Evolutionary conservation across 2,797 vertebrate genomes (phyloP), one percentile per base, ranked within the genome.

Genomic region (Leontocebus nigricollis): DNA sequence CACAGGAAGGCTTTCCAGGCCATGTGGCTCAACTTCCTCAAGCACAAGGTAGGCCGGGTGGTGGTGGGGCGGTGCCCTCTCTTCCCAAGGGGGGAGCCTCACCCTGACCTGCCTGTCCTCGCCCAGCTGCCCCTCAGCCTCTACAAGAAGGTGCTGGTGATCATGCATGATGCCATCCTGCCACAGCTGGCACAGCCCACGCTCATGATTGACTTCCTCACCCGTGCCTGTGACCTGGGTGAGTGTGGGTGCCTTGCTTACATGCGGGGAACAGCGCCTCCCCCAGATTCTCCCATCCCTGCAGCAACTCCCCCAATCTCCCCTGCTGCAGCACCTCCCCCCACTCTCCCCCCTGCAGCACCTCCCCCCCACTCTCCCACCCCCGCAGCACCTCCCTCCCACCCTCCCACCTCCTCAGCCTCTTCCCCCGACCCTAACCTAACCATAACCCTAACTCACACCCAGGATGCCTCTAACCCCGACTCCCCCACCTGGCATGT

Each of bases 131-230:
- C 99, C 12, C 97, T 98, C 92, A 99, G 98, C 97, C 99, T 99
- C 96, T 99, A 99, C 97, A 99, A 99, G 98, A 99, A 99, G 97
- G 98, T 99, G 67, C 98, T 99, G 95, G 99, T 99, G 90, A 99
- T 99, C 80, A 98, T 99, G 88, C 99, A 99, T 0, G 99, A 99
- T 52, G 99, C 99, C 88, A 99, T 99, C 93, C 98, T 99, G 96
- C 99, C 99, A 0, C 98, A 99, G 97, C 99, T 99, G 99, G 99
- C 99, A 2, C 99, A 99, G 94, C 99, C 99, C 57, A 98, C 99
- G 0, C 98, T 99, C 87, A 99, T 99, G 99, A 99, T 99, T 0
- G 99, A 99, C 98, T 99, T 99, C 97, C 97, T 99, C 95, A 99
- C 99, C 0, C 99, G 99, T 0, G 99, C 99, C 55, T 99, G 99